A percentile compares a stretch with the other conserved stretches of the same genome.
Evolutionary conservation across 2,797 vertebrate species (phyloP).

Genomic region (Catostomus latipinnis): DNA sequence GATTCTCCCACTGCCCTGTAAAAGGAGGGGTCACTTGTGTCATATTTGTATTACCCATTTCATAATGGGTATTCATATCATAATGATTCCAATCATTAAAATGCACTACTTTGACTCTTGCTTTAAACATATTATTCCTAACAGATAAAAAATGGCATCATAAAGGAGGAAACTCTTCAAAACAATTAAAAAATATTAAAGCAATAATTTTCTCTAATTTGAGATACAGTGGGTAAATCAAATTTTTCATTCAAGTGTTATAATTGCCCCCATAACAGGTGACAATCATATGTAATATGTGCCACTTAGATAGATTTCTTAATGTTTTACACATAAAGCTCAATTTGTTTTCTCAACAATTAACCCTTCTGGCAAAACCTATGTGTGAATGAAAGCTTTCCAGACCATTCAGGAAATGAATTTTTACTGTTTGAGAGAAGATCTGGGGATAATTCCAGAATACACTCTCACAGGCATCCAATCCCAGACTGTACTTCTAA

Average conservation of each 20-base stretch:
- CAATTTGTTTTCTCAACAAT: not conserved
- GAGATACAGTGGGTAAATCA: too few species aligned
- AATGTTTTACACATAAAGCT: not conserved
- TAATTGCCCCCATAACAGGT: not conserved
- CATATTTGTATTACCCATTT: not conserved
- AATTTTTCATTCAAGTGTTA: too few species aligned
- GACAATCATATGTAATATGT: not conserved
- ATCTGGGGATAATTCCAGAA: conserved; percentile 41
- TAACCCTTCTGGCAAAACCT: not conserved
- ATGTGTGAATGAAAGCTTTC: conserved; percentile 25
- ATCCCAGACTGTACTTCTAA: conserved; percentile 22
- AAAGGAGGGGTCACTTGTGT: not conserved
- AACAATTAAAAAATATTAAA: too few species aligned
- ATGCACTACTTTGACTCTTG: too few species aligned
- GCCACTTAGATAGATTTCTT: not conserved
- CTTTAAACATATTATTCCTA: too few species aligned
- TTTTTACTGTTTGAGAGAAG: conserved; percentile 28
- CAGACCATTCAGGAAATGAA: conserved; percentile 45
- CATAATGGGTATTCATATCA: too few species aligned
- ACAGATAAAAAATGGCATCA: too few species aligned
- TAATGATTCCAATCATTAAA: too few species aligned
- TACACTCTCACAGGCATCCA: conserved; percentile 20
- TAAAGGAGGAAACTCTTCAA: too few species aligned
- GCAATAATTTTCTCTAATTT: too few species aligned
- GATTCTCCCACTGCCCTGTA: conserved; percentile 8